Base-by-base conservation (phyloP, 2,113 vertebrate genomes). In the Prietella phreatophila region DNA sequence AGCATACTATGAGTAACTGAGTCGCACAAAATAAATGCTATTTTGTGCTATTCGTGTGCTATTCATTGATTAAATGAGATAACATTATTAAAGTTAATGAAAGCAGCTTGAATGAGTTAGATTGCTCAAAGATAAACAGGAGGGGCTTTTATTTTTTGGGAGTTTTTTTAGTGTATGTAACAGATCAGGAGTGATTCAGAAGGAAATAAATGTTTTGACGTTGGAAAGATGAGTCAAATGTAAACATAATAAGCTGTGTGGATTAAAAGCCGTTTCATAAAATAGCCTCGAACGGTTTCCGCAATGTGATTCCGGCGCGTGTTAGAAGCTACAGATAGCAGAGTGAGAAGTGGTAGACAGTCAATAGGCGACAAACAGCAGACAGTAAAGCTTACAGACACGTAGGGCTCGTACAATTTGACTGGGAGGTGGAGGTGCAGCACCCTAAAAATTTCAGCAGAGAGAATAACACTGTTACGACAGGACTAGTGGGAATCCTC, bases 331-430 rank as follows among this genome's bases (percentile, higher is more conserved):
- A 27, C 42, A 36, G 73, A 65, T 19, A 81, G 69, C 17, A 71
- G 39, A 55, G 39, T 15, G 58, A 22, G 63, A 86, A 71, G 19
- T 25, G 33, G 53, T 56, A 95, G 96, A 93, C 94, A 96, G 95
- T 94, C 15, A 20, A 39, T 56, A 55, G 84, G 95, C 95, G 95
- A 91, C 94, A 95, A 96, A 93, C 95, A 95, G 91, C 94, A 96
- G 96, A 94, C 95, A 96, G 95, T 95, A 93, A 96, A 94, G 92
- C 94, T 96, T 96, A 96, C 95, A 97, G 95, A 96, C 91, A 96
- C 92, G 56, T 82, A 95, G 95, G 96, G 94, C 95, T 97, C 97
- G 96, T 97, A 99, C 97, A 97, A 97, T 97, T 97, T 97, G 97
- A 94, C 96, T 96, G 93, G 96, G 96, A 94, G 95, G 96, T 94